Percentiles rank a stretch among this genome's conserved stretches.
Evolutionary conservation across 2,113 vertebrate genomes (phyloP).

Genomic region (Tamias sibiricus): DNA sequence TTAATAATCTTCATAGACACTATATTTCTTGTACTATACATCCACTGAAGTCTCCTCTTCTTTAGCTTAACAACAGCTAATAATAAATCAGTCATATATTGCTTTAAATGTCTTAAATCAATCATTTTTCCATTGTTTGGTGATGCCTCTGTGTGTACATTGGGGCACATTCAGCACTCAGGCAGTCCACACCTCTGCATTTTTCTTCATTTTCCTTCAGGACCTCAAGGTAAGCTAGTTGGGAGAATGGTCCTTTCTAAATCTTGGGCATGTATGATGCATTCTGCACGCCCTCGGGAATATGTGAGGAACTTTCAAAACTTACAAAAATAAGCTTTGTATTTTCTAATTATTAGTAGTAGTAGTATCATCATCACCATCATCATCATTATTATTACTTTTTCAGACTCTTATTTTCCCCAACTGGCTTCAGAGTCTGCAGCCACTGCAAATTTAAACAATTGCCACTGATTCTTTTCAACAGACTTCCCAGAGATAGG

Average conservation of each 20-base stretch:
- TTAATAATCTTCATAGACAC: neutral
- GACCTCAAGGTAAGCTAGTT: neutral
- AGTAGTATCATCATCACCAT: too few species aligned
- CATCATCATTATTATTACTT: too few species aligned
- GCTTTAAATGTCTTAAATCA: neutral
- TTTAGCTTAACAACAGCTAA: neutral
- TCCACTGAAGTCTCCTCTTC: neutral
- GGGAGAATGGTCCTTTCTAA: neutral
- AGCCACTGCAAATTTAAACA: neutral
- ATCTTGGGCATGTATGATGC: neutral
- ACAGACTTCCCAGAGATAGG: too few species aligned
- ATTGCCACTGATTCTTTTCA: neutral
- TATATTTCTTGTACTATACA: neutral
- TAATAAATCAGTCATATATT: neutral
- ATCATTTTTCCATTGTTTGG: neutral
- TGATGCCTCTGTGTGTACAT: neutral
- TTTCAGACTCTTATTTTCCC: neutral
- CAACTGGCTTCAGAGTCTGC: neutral
- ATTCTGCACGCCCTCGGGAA: neutral
- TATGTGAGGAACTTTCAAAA: neutral
- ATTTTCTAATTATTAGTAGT: neutral
- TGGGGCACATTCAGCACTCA: neutral
- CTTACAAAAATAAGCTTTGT: neutral
- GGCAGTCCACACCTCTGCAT: too few species aligned
- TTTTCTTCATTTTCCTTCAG: neutral